Conservation (phyloP, 2,888 invertebrate species). For the Ethmia dodecea region DNA sequence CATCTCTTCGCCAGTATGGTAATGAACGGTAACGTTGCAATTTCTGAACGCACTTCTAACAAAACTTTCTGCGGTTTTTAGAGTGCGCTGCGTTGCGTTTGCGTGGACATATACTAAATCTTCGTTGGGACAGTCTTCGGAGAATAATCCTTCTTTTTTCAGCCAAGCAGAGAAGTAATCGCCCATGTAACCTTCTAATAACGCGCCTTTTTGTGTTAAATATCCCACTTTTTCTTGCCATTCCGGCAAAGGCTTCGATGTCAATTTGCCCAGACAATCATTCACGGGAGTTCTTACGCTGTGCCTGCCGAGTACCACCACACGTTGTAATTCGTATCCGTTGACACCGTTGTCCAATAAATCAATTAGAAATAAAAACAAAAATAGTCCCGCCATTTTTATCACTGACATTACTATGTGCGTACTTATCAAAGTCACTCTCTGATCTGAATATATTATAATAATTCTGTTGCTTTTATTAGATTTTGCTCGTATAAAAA, state of each 20-base stretch:
- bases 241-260: conserved; percentile 39
- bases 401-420: too few species aligned
- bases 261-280: conserved; percentile 28
- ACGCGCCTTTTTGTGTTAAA: conserved; percentile 48
- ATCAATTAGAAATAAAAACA: not conserved
- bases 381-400: conserved; percentile 4
- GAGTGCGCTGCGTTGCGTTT: conserved; percentile 49
- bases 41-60: conserved; percentile 38
- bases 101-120: conserved; percentile 42
- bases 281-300: conserved; percentile 48
- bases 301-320: conserved; percentile 51
- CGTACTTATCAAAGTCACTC: too few species aligned
- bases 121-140: conserved; percentile 33
- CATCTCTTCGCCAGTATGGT: too few species aligned
- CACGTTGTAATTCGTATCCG: conserved; percentile 30
- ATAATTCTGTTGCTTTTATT: too few species aligned
- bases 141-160: conserved; percentile 29
- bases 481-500: too few species aligned
- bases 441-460: too few species aligned
- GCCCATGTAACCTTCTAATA: conserved; percentile 51
- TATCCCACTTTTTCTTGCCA: conserved; percentile 36
- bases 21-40: conserved; percentile 38
- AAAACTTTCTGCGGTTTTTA: conserved; percentile 45
- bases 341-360: not conserved
- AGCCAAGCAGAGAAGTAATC: conserved; percentile 50